A percentile compares a stretch with the other conserved stretches of the same genome.
Conservation (phyloP, 2,113 vertebrate species). For the Platanista minor region DNA sequence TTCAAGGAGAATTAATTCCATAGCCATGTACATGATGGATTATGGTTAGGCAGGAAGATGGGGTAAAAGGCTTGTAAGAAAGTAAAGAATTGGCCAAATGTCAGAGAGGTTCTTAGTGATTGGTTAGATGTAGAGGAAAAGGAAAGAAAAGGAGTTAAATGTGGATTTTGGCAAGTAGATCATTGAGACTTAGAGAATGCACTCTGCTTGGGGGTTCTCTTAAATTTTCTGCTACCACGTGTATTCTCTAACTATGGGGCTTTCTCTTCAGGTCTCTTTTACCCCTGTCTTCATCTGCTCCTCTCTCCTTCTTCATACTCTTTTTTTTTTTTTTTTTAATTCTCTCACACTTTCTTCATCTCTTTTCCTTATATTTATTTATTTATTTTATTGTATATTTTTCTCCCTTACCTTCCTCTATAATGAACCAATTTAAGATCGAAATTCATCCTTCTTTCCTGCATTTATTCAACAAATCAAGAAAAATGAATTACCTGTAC, state of each 20-base stretch:
- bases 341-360: background rate
- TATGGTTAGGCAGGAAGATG: background rate
- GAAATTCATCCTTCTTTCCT: background rate
- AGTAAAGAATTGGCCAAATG: background rate
- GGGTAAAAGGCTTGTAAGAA: background rate
- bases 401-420: background rate
- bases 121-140: background rate
- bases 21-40: background rate
- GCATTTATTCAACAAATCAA: background rate
- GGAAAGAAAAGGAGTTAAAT: background rate
- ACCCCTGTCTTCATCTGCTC: background rate
- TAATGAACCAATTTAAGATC: background rate
- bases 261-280: background rate
- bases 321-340: background rate
- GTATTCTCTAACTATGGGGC: too few relatives aligned
- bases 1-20: background rate
- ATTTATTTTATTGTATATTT: background rate
- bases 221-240: accelerated
- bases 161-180: background rate
- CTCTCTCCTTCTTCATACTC: background rate
- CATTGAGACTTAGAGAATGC: background rate
- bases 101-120: background rate
- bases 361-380: background rate
- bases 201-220: background rate
- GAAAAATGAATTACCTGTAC: background rate